Base-by-base conservation (phyloP, 2,113 vertebrate genomes). In the Thymallus thymallus region DNA sequence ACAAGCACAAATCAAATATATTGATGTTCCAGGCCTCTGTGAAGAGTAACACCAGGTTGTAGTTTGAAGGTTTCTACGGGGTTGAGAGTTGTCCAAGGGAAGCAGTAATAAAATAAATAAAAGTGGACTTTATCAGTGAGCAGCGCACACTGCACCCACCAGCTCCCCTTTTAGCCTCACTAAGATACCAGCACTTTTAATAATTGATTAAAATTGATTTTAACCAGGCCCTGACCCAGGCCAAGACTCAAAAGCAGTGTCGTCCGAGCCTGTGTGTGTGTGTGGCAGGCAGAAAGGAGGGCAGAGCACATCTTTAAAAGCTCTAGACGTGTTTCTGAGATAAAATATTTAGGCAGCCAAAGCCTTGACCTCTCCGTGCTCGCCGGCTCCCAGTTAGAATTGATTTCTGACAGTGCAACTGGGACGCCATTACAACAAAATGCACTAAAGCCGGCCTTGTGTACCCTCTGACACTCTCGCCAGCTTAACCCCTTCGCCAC, bases 141-240 rank as follows among this genome's bases (percentile, higher is more conserved):
- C 41, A 66, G 14, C 60, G 64, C 22, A 22, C 67, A 55, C 22
- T 73, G 56, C 76, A 68, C 62, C 76, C 71, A 58, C 51, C 55
- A 35, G 88, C 81, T 87, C 74, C 74, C 81, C 90, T 93, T 92
- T 91, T 76, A 77, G 72, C 75, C 14, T 65, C 68, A 56, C 68
- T 66, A 24, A 87, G 92, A 85, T 91, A 93, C 89, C 88, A 92
- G 85, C 85, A 88, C 87, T 84, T 86, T 98, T 94, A 98, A 98
- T 97, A 96, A 97, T 98, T 95, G 91, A 98, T 96, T 89, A 93
- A 91, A 93, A 96, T 96, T 95, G 94, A 96, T 97, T 96, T 94
- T 94, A 95, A 96, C 93, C 92, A 90, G 89, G 93, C 92, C 92
- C 90, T 95, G 93, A 96, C 93, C 94, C 93, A 91, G 92, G 90